These are phyloP conservation scores for Melanotaenia nigrans DNA, from an alignment of 2,797 vertebrate species.

Conservation along the genomic window DNA sequence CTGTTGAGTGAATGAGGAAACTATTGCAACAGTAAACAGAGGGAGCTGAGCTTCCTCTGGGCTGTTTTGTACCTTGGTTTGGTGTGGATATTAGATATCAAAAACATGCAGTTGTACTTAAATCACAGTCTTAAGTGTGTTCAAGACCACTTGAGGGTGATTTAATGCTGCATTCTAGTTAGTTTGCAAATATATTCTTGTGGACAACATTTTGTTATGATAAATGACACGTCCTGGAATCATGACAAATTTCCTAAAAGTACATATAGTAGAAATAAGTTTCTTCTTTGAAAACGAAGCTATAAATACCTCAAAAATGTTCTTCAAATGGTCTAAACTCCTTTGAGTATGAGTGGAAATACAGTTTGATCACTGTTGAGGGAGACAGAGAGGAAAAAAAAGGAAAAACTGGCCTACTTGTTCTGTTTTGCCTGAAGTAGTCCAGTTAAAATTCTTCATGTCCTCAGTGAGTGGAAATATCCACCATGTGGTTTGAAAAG, in stretches of 20 bases:
- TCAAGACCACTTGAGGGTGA: not conserved
- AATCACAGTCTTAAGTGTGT: not conserved
- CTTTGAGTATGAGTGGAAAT: not conserved
- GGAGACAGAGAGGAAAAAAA: not conserved
- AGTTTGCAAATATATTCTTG: not conserved
- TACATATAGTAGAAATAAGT: not conserved
- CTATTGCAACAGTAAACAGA: not conserved
- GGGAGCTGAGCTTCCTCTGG: not conserved
- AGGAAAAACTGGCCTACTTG: slow-evolving; percentile 12
- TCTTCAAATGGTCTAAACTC: not conserved
- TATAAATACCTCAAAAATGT: not conserved
- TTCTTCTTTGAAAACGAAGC: not conserved
- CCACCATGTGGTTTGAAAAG: slow-evolving; percentile 50
- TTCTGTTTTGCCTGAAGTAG: slow-evolving; percentile 27
- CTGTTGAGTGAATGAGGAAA: not conserved
- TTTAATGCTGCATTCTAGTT: not conserved
- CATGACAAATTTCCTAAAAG: not conserved
- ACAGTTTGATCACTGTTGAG: slow-evolving; percentile 4
- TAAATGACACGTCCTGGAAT: not conserved
- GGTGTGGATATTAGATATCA: too few relatives aligned
- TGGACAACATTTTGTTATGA: not conserved
- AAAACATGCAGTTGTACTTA: too few relatives aligned
- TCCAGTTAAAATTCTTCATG: slow-evolving; percentile 36
- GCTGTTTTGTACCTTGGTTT: not conserved
- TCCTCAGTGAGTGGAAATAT: slow-evolving; percentile 60